Percentiles rank a stretch among this genome's conserved stretches.
Conservation (phyloP, 2,888 invertebrate species). For the Portevinia maculata region DNA sequence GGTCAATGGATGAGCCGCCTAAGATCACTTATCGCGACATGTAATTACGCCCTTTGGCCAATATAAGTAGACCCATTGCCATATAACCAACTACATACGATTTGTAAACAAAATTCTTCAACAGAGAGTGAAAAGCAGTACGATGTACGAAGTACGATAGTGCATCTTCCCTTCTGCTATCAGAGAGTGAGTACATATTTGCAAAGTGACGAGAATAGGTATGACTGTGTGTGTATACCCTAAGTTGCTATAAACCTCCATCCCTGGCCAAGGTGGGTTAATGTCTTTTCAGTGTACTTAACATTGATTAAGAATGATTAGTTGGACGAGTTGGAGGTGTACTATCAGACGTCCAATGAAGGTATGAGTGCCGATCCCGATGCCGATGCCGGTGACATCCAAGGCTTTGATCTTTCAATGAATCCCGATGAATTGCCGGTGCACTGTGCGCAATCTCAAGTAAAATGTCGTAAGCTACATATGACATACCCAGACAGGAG, state of each 20-base stretch:
- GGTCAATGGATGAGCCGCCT: slow-evolving; percentile 58
- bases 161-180: slow-evolving; percentile 38
- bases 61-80: slow-evolving; percentile 10
- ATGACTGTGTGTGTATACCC: neutral
- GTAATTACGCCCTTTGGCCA: slow-evolving; percentile 66
- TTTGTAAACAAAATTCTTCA: slow-evolving; percentile 64
- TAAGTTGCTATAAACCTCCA: neutral
- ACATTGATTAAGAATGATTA: slow-evolving; percentile 69
- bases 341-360: slow-evolving; percentile 28
- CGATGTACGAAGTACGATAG: slow-evolving; percentile 30
- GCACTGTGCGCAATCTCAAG: neutral
- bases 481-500: slow-evolving; percentile 64
- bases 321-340: slow-evolving; percentile 67
- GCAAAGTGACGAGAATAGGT: too few species aligned
- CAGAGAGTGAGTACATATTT: neutral
- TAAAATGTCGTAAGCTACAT: slow-evolving; percentile 46
- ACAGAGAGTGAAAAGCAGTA: slow-evolving; percentile 62
- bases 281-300: slow-evolving; percentile 64
- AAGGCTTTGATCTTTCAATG: slow-evolving; percentile 66
- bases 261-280: slow-evolving; percentile 8
- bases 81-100: slow-evolving; percentile 35
- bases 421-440: slow-evolving; percentile 38
- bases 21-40: slow-evolving; percentile 64
- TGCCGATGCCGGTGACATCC: slow-evolving; percentile 13
- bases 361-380: neutral